Evolutionary conservation across 2,113 vertebrate species (phyloP).

Genomic region (Budorcas taxicolor): DNA sequence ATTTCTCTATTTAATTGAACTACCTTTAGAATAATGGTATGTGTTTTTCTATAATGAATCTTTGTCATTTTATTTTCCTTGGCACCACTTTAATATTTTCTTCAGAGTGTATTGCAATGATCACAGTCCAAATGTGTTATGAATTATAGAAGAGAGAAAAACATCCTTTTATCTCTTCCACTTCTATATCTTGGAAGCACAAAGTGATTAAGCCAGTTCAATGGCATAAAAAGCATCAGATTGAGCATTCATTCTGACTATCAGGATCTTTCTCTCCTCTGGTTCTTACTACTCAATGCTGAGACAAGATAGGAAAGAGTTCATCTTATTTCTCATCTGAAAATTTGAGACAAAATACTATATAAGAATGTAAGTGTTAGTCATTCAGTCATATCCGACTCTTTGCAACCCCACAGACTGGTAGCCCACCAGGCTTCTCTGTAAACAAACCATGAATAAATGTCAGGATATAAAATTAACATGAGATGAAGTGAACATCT

Average conservation of each 20-base stretch:
- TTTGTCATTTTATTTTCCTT: conserved; percentile 19
- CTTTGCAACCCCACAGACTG: fast-evolving
- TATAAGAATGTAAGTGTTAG: neutral
- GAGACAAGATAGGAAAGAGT: neutral
- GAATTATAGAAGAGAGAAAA: neutral
- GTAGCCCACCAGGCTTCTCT: neutral
- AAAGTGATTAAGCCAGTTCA: neutral
- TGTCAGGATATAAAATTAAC: neutral
- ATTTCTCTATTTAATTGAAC: conserved; percentile 14
- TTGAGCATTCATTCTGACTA: neutral
- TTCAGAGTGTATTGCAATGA: conserved; percentile 13
- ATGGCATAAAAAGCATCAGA: neutral
- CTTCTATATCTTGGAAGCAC: neutral
- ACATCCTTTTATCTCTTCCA: neutral
- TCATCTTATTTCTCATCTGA: neutral
- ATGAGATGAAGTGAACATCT: neutral
- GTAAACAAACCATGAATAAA: neutral
- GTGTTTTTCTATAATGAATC: conserved; percentile 32
- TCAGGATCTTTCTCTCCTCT: neutral
- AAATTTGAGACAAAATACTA: neutral
- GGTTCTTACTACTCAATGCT: neutral
- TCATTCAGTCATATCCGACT: neutral
- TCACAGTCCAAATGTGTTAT: neutral
- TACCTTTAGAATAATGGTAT: neutral
- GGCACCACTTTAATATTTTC: neutral